phyloP scores from a whole-genome alignment of 2,797 vertebrate species.

The Onychomys arenicola region DNA sequence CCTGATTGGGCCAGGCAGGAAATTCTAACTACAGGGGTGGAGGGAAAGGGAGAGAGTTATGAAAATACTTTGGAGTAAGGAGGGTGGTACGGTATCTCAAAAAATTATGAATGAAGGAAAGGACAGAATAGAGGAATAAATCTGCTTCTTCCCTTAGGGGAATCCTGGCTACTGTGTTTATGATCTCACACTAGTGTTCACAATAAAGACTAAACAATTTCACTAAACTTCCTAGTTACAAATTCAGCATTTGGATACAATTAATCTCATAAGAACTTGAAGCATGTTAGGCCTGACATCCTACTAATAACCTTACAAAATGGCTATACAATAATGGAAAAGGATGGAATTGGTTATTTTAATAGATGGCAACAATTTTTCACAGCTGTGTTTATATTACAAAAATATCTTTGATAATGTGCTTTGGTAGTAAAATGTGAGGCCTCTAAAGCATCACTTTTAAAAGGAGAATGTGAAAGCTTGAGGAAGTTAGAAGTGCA shows the following conservation, averaged over 20 bases:
- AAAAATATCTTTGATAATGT: not conserved
- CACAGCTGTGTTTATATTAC: constrained; percentile 21
- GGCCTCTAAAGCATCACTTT: not conserved
- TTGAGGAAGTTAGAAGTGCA: not conserved
- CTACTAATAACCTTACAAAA: not conserved
- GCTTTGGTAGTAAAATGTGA: constrained; percentile 16
- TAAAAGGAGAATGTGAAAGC: not conserved
- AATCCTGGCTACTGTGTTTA: not conserved
- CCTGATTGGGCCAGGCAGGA: too few species aligned
- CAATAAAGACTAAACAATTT: constrained; percentile 36
- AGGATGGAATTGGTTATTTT: constrained; percentile 30
- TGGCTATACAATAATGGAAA: not conserved
- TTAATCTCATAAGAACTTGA: constrained; percentile 25
- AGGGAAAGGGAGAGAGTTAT: not conserved
- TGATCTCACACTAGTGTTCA: not conserved
- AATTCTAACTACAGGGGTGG: too few species aligned
- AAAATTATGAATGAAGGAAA: not conserved
- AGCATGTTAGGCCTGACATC: not conserved
- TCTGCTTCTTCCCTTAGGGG: not conserved
- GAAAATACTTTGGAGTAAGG: constrained; percentile 8
- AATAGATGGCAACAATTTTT: constrained; percentile 31
- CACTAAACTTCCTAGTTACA: not conserved
- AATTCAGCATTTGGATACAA: constrained; percentile 28
- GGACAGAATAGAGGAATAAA: not conserved
- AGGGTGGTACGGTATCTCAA: not conserved